These are phyloP conservation scores for Stichodactyla helianthus DNA, from an alignment of 64 coral and sea anemone species.

Conservation along the genomic window DNA sequence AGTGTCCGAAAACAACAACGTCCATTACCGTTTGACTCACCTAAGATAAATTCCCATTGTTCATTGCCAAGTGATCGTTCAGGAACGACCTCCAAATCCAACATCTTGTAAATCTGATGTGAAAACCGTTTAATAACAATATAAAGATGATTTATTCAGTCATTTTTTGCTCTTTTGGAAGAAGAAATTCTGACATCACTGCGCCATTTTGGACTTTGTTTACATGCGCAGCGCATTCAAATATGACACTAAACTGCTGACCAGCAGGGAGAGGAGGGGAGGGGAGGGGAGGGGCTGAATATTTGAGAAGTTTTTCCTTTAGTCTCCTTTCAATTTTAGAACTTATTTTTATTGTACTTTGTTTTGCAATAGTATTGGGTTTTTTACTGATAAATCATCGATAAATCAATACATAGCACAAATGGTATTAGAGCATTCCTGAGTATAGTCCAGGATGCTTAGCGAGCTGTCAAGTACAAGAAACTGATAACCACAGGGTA, in stretches of 20 bases:
- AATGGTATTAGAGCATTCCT: not conserved
- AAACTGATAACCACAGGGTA: too few species aligned
- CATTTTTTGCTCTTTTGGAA: constrained; percentile 10
- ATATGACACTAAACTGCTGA: not conserved
- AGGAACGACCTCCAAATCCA: constrained; percentile 95
- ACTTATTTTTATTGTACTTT: too few species aligned
- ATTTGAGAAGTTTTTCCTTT: too few species aligned
- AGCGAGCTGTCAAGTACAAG: not conserved
- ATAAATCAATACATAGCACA: not conserved
- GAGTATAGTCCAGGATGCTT: not conserved
- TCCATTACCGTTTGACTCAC: constrained; percentile 21
- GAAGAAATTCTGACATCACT: constrained; percentile 22
- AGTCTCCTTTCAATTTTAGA: too few species aligned
- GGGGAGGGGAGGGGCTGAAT: too few species aligned
- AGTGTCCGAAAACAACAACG: not conserved
- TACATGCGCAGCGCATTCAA: constrained; percentile 20
- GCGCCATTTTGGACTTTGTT: constrained; percentile 41
- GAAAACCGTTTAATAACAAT: not conserved
- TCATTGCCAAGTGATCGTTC: constrained; percentile 96
- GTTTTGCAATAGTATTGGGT: too few species aligned
- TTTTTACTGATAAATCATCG: too few species aligned
- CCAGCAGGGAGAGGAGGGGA: not conserved
- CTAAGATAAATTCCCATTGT: constrained; percentile 99
- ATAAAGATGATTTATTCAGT: not conserved
- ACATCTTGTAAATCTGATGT: constrained; percentile 27